Evolutionary conservation across 2,888 invertebrate species (phyloP).

Genomic region (Mamestra brassicae): DNA sequence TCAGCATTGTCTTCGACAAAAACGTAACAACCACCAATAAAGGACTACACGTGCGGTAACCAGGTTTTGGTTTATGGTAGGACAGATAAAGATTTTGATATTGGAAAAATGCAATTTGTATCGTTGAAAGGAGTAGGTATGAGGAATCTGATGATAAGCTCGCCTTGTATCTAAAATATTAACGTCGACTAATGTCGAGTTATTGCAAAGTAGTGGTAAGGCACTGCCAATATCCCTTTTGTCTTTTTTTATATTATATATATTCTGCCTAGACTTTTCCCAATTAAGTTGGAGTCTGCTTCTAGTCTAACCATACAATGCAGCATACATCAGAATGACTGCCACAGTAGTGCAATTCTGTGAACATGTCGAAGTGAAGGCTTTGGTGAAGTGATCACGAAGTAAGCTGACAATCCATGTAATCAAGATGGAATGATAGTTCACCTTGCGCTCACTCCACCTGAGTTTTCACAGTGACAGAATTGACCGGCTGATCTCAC

Average conservation of each 20-base stretch:
- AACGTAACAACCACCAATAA: constrained; percentile 70
- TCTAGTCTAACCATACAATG: background rate
- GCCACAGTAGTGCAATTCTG: background rate
- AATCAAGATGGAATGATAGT: too few relatives aligned
- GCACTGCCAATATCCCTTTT: too few relatives aligned
- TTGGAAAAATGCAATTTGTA: background rate
- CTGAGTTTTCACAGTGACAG: too few relatives aligned
- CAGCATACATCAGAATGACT: too few relatives aligned
- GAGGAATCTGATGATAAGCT: background rate
- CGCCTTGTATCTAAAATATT: background rate
- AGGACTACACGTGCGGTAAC: constrained; percentile 50
- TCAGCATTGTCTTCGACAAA: constrained; percentile 64
- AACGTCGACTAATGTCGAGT: too few relatives aligned
- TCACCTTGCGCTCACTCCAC: too few relatives aligned
- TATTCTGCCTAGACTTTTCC: background rate
- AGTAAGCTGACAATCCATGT: too few relatives aligned
- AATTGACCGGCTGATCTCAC: background rate
- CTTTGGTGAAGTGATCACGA: too few relatives aligned
- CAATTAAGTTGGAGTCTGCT: background rate
- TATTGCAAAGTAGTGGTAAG: too few relatives aligned
- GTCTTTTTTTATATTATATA: too few relatives aligned
- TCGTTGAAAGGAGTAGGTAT: too few relatives aligned
- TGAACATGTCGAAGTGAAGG: too few relatives aligned
- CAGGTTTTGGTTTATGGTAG: constrained; percentile 20
- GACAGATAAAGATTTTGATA: background rate